phyloP scores from a whole-genome alignment of 2,113 vertebrate species.

The Festucalex cinctus region DNA sequence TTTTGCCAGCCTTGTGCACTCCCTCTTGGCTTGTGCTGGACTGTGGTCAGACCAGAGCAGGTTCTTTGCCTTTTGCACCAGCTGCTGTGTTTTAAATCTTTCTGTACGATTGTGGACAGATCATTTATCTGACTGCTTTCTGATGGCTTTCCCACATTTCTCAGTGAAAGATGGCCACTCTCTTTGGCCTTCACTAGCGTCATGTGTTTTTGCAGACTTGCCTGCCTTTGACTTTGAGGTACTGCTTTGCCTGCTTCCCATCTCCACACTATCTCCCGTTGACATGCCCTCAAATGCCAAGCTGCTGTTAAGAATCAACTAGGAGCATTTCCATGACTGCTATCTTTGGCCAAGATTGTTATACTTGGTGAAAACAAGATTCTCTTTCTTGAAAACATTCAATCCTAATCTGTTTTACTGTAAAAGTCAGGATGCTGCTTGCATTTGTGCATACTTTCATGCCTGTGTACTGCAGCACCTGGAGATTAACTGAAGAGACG shows the following conservation, averaged over 20 bases:
- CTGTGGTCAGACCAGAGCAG: slow-evolving; percentile 39
- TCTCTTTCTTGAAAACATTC: slow-evolving; percentile 17
- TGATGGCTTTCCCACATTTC: slow-evolving; percentile 57
- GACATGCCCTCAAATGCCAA: slow-evolving; percentile 25
- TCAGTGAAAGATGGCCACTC: slow-evolving; percentile 33
- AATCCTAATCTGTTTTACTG: slow-evolving; percentile 20
- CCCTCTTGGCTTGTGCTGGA: slow-evolving; percentile 38
- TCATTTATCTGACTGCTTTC: slow-evolving; percentile 56
- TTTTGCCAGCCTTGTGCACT: slow-evolving; percentile 22
- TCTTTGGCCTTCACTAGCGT: slow-evolving; percentile 34
- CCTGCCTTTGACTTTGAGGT: slow-evolving; percentile 18
- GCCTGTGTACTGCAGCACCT: background rate
- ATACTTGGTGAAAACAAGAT: slow-evolving; percentile 6
- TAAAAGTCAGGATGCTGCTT: slow-evolving; percentile 11
- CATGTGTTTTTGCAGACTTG: slow-evolving; percentile 34
- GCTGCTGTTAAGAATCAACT: slow-evolving; percentile 37
- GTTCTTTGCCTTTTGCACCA: slow-evolving; percentile 51
- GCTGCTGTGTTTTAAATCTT: slow-evolving; percentile 67
- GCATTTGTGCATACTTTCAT: background rate
- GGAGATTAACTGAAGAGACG: background rate
- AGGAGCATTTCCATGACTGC: slow-evolving; percentile 18
- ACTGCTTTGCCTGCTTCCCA: slow-evolving; percentile 4
- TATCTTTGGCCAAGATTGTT: slow-evolving; percentile 26
- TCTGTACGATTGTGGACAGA: slow-evolving; percentile 44
- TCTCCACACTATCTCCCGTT: slow-evolving; percentile 12